Evolutionary conservation across 2,113 vertebrate genomes (phyloP), one percentile per base, ranked within the genome.

Genomic region (Hassar affinis): DNA sequence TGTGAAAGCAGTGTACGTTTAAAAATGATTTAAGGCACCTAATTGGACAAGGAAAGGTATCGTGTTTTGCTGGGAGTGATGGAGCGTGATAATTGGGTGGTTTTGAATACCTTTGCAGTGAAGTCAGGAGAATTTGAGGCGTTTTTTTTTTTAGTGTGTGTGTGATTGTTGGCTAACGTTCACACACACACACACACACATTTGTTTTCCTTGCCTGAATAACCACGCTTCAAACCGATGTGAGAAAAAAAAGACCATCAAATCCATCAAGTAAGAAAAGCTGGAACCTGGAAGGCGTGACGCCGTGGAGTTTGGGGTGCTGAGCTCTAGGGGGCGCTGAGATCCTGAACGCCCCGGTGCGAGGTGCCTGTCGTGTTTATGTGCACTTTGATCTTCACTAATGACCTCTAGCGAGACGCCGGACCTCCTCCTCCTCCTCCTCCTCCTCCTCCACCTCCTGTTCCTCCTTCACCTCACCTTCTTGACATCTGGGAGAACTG

Each of bases 361-460:
- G 81, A 80, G 80, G 71, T 78, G 38, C 33, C 79, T 80, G 82
- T 59, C 14, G 51, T 82, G 83, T 86, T 86, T 86, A 83, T 45
- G 69, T 86, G 85, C 56, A 64, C 83, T 86, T 74, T 88, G 83
- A 85, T 85, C 85, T 85, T 69, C 25, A 33, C 71, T 85, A 85
- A 85, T 85, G 83, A 85, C 87, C 85, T 66, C 52, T 59, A 51
- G 74, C 4, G 0, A 64, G 79, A 66, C 22, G 57, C 22, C 45
- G 12, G 15, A 71, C 80, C 71, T 45, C 17, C 78, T 49, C 61
- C 75, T 47, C 30, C 10, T 47, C 54, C 25, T 35, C 33, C 42
- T 1, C 4, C 17, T 45, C 57, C 14, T 42, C 69, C 33, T 68
- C 64, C 6, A 1, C n/a, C n/a, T n/a, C n/a, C n/a, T n/a, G n/a